Evolutionary conservation across 2,888 invertebrate genomes (phyloP), one percentile per base, ranked within the genome.

Genomic region (Tenthredo mesomela): DNA sequence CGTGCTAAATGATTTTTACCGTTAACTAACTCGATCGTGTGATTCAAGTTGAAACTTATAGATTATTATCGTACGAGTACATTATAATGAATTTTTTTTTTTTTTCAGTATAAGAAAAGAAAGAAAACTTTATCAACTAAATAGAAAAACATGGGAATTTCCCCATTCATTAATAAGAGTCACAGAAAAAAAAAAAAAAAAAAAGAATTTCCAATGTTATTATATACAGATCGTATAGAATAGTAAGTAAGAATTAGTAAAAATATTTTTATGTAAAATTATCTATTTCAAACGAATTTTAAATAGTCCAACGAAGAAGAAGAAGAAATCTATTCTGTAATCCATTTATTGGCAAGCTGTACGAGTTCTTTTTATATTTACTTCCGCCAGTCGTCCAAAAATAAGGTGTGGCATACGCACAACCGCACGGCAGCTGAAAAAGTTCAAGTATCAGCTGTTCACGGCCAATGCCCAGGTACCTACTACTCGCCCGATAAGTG

Each of bases 371-470:
- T 50, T 77, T 50, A 77, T 54, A 77, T 77, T 50, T 40, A 77
- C 77, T 77, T 77, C 77, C 77, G 77, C 54, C 77, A 54, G 77
- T 61, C 25, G 33, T 40, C 58, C 40, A 80, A 58, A 80, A 80
- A 80, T 80, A 40, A 80, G 80, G 40, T 40, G 58, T 37, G 80
- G 73, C 73, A 73, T 40, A 61, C 40, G 43, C 18, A 80, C 9
- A 21, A 40, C 12, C 12, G n/a, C n/a, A 58, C 58, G 21, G 18
- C 21, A 43, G 80, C 40, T 80, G 40, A 80, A 77, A 54, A 33
- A 77, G 54, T 77, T 54, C 29, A 25, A 54, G 54, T 77, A 54
- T 47, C 54, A 77, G 77, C 50, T 77, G 47, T 77, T 77, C 33
- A 29, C 18, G 29, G 50, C 50, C 25, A 50, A 77, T 47, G 54